Conservation (phyloP, 2,888 invertebrate species). For the Corythucha ciliata region DNA sequence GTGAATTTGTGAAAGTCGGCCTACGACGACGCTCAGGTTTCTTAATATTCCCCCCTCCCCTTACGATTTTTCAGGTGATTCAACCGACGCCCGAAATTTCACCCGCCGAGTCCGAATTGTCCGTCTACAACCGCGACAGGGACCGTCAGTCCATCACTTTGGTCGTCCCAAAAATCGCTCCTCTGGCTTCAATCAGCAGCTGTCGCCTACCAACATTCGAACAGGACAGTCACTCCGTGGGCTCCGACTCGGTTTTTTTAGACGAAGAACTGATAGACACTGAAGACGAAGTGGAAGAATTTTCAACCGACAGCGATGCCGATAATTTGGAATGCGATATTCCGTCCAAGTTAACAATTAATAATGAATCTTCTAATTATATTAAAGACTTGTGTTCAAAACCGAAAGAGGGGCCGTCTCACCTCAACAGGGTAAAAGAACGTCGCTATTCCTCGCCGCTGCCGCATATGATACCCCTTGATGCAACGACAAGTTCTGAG, state of each 20-base stretch:
- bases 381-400: conserved; percentile 18
- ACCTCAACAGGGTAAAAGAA: conserved; percentile 26
- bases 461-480: conserved; percentile 6
- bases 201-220: conserved; percentile 26
- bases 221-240: conserved; percentile 49
- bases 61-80: conserved; percentile 50
- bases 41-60: no score
- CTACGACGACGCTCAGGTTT: neutral
- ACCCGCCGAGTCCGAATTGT: conserved; percentile 61
- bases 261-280: conserved; percentile 61
- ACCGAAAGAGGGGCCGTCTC: conserved; percentile 17
- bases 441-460: conserved; percentile 27
- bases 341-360: conserved; percentile 26
- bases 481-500: neutral
- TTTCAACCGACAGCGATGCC: conserved; percentile 68
- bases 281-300: conserved; percentile 74
- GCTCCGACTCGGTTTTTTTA: conserved; percentile 71
- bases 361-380: conserved; percentile 8
- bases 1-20: conserved; percentile 33
- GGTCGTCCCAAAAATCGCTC: conserved; percentile 51
- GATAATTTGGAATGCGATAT: conserved; percentile 30
- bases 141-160: conserved; percentile 27
- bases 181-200: conserved; percentile 71
- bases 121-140: conserved; percentile 44
- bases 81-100: conserved; percentile 76